Conservation (phyloP, 2,888 invertebrate genomes). For the Cepaea hortensis region DNA sequence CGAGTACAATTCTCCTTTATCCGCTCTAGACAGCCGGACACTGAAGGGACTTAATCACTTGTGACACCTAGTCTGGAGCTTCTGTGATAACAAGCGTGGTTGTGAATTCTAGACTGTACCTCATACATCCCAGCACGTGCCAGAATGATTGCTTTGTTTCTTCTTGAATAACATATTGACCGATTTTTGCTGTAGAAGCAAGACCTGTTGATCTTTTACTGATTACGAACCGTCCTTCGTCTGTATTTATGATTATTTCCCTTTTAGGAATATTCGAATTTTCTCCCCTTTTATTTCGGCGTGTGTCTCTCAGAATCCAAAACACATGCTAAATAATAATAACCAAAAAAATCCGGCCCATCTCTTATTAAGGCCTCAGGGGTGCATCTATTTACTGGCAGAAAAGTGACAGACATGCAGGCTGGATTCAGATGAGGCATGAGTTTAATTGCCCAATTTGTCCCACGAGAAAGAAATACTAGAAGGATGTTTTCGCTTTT, state of each 20-base stretch:
- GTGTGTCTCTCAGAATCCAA: no score
- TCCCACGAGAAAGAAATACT: no score
- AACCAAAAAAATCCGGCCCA: background rate
- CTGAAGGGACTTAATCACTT: background rate
- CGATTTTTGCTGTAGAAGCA: background rate
- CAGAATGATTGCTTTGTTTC: slow-evolving; percentile 1
- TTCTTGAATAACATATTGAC: slow-evolving; percentile 1
- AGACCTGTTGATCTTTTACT: background rate
- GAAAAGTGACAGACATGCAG: background rate
- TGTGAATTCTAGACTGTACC: slow-evolving; percentile 3
- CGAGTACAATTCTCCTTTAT: background rate
- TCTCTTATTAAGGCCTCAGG: background rate
- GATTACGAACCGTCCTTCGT: background rate
- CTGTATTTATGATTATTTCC: slow-evolving; percentile 2
- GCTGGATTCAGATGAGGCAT: background rate
- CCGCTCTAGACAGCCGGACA: background rate
- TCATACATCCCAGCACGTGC: slow-evolving; percentile 18
- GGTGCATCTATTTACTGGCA: background rate
- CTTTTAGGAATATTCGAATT: background rate
- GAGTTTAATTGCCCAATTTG: no score
- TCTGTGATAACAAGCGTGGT: background rate
- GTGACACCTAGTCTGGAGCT: background rate
- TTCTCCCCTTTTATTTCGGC: background rate
- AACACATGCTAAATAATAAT: background rate
- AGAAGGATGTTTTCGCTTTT: no score